A percentile compares a stretch with the other conserved stretches of the same genome.
phyloP scores from a whole-genome alignment of 2,113 vertebrate species.

The Tympanuchus pallidicinctus region DNA sequence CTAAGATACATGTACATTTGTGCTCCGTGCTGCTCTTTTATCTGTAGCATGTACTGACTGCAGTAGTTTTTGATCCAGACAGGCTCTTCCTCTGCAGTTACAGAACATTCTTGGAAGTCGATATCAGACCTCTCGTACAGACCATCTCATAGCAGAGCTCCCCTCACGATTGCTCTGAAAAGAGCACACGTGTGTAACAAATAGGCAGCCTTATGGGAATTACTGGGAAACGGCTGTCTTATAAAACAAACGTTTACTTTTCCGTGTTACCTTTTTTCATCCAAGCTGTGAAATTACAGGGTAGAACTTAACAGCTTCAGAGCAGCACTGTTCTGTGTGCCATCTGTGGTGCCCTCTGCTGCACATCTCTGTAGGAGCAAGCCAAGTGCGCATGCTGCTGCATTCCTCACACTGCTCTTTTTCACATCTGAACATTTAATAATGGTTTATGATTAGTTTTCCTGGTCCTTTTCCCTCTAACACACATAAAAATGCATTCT shows the following conservation, averaged over 20 bases:
- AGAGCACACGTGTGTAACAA: background rate
- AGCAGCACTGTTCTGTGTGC: background rate
- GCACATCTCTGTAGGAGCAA: slow-evolving; percentile 1
- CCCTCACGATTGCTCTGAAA: background rate
- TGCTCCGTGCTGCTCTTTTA: background rate
- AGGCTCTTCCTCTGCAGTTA: background rate
- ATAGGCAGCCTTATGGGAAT: background rate
- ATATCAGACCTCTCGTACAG: background rate
- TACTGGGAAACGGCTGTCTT: background rate
- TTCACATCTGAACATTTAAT: background rate
- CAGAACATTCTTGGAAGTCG: background rate
- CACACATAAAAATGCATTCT: background rate
- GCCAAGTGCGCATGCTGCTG: background rate
- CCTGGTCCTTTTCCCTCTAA: background rate
- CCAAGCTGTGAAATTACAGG: background rate
- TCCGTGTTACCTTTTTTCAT: background rate
- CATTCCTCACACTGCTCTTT: background rate
- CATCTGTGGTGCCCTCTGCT: slow-evolving; percentile 22
- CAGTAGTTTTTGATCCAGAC: background rate
- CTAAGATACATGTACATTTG: background rate
- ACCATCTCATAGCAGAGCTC: background rate
- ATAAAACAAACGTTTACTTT: background rate
- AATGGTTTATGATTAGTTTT: background rate
- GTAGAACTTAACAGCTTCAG: background rate
- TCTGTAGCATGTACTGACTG: background rate